phyloP scores from a whole-genome alignment of 2,113 vertebrate species.

The Xiphias gladius region DNA sequence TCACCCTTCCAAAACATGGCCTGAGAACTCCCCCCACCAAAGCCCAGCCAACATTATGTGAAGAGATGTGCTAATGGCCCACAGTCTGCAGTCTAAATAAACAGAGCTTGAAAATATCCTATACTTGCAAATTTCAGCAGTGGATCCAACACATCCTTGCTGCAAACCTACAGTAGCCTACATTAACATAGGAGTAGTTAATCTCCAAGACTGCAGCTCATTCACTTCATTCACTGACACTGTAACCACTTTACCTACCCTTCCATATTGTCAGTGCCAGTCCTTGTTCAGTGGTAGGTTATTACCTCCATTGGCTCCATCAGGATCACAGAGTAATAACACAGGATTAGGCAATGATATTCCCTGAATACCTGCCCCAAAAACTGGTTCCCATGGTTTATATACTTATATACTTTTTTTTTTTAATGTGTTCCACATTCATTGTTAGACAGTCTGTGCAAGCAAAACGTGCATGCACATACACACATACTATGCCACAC shows the following conservation, averaged over 20 bases:
- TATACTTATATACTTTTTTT: not conserved
- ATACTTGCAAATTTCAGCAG: conserved; percentile 15
- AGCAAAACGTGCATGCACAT: not conserved
- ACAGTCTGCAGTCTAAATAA: conserved; percentile 50
- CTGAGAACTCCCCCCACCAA: conserved; percentile 28
- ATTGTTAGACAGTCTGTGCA: conserved; percentile 5
- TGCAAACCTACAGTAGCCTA: not conserved
- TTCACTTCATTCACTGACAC: conserved; percentile 27
- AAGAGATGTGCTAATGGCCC: conserved; percentile 36
- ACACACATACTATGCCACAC: not conserved
- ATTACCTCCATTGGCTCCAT: conserved; percentile 16
- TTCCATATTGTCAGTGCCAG: not conserved
- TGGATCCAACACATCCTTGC: conserved; percentile 11
- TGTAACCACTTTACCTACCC: not conserved
- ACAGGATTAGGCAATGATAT: conserved; percentile 40
- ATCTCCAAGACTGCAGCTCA: not conserved
- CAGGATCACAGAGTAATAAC: conserved; percentile 48
- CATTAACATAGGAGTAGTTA: conserved; percentile 11
- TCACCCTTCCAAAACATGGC: conserved; percentile 54
- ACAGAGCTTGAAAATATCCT: conserved; percentile 44
- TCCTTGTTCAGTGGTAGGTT: not conserved
- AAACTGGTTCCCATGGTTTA: conserved; percentile 15
- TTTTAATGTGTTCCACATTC: not conserved
- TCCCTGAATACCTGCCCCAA: conserved; percentile 29
- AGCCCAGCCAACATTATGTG: conserved; percentile 18